phyloP scores from a whole-genome alignment of 2,113 vertebrate species.

The Crotalus tigris region DNA sequence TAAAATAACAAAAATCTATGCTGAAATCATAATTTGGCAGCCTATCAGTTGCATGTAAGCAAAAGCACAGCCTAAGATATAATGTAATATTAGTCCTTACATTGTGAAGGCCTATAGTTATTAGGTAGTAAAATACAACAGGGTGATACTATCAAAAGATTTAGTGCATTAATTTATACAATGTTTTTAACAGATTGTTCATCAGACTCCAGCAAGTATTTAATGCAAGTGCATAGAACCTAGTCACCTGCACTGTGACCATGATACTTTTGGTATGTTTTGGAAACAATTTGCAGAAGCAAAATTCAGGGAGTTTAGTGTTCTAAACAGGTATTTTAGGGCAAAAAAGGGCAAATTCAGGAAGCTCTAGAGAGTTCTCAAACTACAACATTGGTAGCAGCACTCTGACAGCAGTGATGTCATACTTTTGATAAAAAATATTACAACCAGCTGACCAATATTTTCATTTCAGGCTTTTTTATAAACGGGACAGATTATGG shows the following conservation, averaged over 20 bases:
- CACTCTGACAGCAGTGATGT: not conserved
- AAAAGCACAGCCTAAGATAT: not conserved
- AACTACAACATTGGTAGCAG: not conserved
- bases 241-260: not conserved
- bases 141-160: not conserved
- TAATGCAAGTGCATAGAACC: not conserved
- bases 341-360: not conserved
- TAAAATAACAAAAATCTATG: not conserved
- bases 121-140: not conserved
- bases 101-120: not conserved
- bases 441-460: not conserved
- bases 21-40: not conserved
- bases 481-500: not conserved
- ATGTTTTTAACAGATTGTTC: not conserved
- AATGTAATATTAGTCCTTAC: not conserved
- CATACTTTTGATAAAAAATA: not conserved
- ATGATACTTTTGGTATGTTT: not conserved
- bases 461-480: not conserved
- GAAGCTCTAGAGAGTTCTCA: no score
- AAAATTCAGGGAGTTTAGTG: not conserved
- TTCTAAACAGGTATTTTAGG: not conserved
- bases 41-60: not conserved
- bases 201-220: not conserved
- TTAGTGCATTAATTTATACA: not conserved
- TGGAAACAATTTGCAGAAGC: not conserved